These are phyloP conservation scores for Tychaedon coryphoeus DNA, from an alignment of 2,113 vertebrate genomes.

Conservation along the genomic window DNA sequence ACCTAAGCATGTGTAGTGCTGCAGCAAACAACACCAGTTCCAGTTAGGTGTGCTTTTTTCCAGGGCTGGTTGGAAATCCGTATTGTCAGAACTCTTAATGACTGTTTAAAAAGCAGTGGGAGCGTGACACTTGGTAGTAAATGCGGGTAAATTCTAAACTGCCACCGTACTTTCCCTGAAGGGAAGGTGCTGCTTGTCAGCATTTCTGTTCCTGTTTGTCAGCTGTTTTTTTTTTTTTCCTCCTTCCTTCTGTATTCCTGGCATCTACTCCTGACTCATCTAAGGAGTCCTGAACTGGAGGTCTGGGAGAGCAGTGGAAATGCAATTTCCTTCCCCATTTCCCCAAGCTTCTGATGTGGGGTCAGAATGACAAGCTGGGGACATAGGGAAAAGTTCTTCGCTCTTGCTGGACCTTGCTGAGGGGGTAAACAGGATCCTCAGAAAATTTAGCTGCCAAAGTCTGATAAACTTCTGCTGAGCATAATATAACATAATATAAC, in stretches of 20 bases:
- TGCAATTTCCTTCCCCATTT: not conserved
- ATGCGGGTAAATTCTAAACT: not conserved
- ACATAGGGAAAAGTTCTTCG: not conserved
- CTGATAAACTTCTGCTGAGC: not conserved
- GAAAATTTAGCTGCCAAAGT: not conserved
- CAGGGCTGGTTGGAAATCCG: not conserved
- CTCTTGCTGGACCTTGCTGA: not conserved
- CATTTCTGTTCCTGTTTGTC: not conserved
- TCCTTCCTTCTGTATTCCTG: not conserved
- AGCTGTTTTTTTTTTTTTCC: not conserved
- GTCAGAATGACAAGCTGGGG: not conserved
- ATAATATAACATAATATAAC: not conserved
- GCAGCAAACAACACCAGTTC: rapidly evolving
- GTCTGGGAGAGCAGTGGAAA: not conserved
- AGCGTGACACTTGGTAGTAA: not conserved
- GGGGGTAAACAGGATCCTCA: not conserved
- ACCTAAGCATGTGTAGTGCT: rapidly evolving
- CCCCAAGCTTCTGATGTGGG: not conserved
- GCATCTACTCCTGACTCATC: not conserved
- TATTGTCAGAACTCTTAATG: not conserved
- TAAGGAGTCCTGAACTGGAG: not conserved
- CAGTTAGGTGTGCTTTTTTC: not conserved
- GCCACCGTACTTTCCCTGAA: not conserved
- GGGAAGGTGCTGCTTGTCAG: not conserved
- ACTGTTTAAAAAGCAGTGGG: not conserved